Evolutionary conservation across 1,140 invertebrate species (phyloP).

Genomic region (Drosophila fuyamai): DNA sequence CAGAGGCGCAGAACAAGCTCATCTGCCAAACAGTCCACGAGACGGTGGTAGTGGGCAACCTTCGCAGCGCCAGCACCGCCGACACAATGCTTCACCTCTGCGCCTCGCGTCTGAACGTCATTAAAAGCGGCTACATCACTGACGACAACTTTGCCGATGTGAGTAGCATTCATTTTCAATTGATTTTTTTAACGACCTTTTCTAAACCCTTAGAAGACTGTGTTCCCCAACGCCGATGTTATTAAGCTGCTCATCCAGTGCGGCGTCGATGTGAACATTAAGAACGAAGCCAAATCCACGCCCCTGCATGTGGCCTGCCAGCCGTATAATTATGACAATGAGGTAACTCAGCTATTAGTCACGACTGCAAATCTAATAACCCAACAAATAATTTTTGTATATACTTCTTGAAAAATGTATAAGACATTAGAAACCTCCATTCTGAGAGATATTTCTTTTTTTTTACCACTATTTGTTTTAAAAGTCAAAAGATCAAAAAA

Average conservation of each 20-base stretch:
- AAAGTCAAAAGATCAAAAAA: too few relatives aligned
- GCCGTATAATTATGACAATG: slow-evolving; percentile 89
- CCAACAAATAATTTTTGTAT: too few relatives aligned
- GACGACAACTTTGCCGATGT: slow-evolving; percentile 88
- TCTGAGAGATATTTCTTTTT: too few relatives aligned
- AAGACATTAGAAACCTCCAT: too few relatives aligned
- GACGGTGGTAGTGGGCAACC: slow-evolving; percentile 85
- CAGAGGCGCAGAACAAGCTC: slow-evolving; percentile 76
- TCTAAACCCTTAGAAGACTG: slow-evolving; percentile 82
- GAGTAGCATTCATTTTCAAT: slow-evolving; percentile 5
- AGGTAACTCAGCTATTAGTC: slow-evolving; percentile 86
- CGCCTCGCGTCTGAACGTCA: slow-evolving; percentile 91
- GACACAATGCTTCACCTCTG: slow-evolving; percentile 93
- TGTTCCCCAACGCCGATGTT: slow-evolving; percentile 90
- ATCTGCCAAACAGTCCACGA: slow-evolving; percentile 85
- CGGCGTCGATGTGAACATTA: slow-evolving; percentile 91
- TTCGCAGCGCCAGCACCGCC: slow-evolving; percentile 89
- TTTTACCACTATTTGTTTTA: too few relatives aligned
- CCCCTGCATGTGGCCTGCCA: slow-evolving; percentile 91
- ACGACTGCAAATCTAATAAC: too few relatives aligned
- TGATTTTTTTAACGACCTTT: not conserved
- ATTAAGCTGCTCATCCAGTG: slow-evolving; percentile 90
- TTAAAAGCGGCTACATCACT: slow-evolving; percentile 91
- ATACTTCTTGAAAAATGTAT: too few relatives aligned
- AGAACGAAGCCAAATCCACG: slow-evolving; percentile 90